phyloP scores from a whole-genome alignment of 2,888 invertebrate genomes.

The Sarcophaga subvicina region DNA sequence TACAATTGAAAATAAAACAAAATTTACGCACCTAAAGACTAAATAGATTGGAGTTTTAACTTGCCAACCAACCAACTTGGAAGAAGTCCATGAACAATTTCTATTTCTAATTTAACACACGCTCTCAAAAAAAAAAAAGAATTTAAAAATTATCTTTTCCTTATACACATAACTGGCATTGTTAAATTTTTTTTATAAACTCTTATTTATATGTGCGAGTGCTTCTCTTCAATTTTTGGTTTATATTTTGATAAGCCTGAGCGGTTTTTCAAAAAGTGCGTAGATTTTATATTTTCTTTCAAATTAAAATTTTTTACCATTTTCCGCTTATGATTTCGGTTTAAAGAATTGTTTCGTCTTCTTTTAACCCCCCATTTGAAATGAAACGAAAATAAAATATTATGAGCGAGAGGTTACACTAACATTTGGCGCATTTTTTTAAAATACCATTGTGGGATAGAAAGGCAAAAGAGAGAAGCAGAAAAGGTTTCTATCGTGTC shows the following conservation, averaged over 20 bases:
- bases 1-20: not conserved
- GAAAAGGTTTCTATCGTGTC: too few relatives aligned
- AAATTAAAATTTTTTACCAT: constrained; percentile 77
- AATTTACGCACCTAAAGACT: constrained; percentile 24
- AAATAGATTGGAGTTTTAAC: not conserved
- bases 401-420: not conserved
- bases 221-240: not conserved
- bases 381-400: constrained; percentile 11
- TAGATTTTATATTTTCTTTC: constrained; percentile 58
- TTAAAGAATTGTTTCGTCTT: constrained; percentile 25
- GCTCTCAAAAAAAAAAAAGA: constrained; percentile 8
- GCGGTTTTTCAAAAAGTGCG: constrained; percentile 63
- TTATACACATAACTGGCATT: too few relatives aligned
- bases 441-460: not conserved
- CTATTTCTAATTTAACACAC: constrained; percentile 21
- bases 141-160: too few relatives aligned
- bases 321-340: constrained; percentile 74
- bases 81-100: not conserved
- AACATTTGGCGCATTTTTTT: not conserved
- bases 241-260: constrained; percentile 55
- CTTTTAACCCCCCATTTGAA: constrained; percentile 30
- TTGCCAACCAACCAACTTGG: not conserved
- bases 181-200: too few relatives aligned
- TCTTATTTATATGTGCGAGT: not conserved
- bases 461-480: too few relatives aligned